Conservation (phyloP, 2,888 invertebrate species). For the Lasioglossum zephyrum region DNA sequence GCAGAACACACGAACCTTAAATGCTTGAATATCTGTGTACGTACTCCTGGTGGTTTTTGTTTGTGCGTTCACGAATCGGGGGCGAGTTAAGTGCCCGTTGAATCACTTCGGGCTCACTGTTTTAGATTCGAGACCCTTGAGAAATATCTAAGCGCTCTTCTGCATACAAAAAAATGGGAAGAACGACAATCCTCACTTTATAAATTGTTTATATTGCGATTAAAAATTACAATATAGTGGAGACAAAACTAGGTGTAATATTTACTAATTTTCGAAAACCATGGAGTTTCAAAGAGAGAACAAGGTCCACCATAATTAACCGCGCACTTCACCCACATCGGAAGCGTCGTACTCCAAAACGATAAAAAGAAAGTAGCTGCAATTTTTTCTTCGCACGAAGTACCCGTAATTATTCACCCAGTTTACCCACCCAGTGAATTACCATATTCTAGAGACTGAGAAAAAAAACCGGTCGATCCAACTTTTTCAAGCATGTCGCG, state of each 20-base stretch:
- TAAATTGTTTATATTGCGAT: not conserved
- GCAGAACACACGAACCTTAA: not conserved
- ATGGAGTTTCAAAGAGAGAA: not conserved
- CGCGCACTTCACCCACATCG: not conserved
- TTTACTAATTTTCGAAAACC: not conserved
- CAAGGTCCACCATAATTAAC: not conserved
- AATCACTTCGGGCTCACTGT: not conserved
- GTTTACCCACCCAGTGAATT: not conserved
- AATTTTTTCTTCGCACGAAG: not conserved
- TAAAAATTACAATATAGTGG: not conserved
- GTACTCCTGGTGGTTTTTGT: not conserved
- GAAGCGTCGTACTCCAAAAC: not conserved
- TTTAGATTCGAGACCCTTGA: not conserved
- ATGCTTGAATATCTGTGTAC: not conserved
- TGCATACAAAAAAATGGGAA: not conserved
- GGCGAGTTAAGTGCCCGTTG: conserved; percentile 1
- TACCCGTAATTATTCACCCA: not conserved
- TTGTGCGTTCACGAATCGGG: not conserved
- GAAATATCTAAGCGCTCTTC: not conserved
- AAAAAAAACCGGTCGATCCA: not conserved
- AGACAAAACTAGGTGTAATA: not conserved
- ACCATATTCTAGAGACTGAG: not conserved
- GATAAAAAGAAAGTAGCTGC: not conserved
- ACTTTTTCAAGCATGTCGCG: not conserved
- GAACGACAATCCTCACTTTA: not conserved